phyloP scores from a whole-genome alignment of 92 coral and sea anemone genomes.

The Siderastrea siderea region DNA sequence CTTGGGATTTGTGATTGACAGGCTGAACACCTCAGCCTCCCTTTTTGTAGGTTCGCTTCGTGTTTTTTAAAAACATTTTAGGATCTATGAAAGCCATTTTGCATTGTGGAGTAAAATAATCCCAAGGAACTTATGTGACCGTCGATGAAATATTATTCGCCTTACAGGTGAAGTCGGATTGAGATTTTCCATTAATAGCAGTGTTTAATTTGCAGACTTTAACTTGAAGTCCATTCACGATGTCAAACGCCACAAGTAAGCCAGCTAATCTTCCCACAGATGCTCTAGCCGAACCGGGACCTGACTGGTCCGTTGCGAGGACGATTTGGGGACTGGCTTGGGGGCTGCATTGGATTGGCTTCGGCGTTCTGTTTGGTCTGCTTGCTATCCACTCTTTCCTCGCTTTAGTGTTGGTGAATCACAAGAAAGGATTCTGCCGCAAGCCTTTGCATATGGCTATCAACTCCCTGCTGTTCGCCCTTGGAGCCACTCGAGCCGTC shows the following conservation, averaged over 20 bases:
- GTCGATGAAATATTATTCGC: too few species aligned
- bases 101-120: too few species aligned
- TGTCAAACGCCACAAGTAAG: neutral
- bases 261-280: neutral
- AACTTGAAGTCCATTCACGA: neutral
- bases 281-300: conserved; percentile 73
- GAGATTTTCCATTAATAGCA: too few species aligned
- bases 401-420: conserved; percentile 44
- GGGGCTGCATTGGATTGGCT: conserved; percentile 89
- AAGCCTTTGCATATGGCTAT: conserved; percentile 61
- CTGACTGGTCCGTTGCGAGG: conserved; percentile 88
- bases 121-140: too few species aligned
- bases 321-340: conserved; percentile 84
- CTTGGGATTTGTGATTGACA: too few species aligned
- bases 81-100: too few species aligned
- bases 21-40: too few species aligned
- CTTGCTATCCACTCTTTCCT: conserved; percentile 77
- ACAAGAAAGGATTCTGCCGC: conserved; percentile 53
- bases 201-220: neutral
- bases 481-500: conserved; percentile 76
- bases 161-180: too few species aligned
- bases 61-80: too few species aligned
- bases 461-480: conserved; percentile 51
- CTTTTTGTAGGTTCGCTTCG: too few species aligned
- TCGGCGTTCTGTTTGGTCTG: conserved; percentile 72